Evolutionary conservation across 2,888 invertebrate genomes (phyloP), one percentile per base, ranked within the genome.

Genomic region (Sphaerophoria taeniata): DNA sequence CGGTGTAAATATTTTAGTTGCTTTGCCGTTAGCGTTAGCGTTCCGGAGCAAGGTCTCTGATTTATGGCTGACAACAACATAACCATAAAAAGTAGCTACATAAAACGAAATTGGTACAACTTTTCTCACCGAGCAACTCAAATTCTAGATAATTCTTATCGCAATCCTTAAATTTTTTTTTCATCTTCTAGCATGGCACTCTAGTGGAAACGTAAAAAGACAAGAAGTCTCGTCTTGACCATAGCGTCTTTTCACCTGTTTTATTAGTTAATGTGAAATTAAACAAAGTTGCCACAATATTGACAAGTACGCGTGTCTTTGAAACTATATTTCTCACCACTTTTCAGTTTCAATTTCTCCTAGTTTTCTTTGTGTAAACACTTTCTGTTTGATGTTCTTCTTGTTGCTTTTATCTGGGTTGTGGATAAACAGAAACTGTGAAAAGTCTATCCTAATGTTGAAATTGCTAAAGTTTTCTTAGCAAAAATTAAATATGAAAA

Each of bases 51-150:
- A 47, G 61, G 51, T 76, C 73, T 2, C 76, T 81, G 85, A 85
- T 85, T 85, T 81, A 85, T 85, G 81, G 85, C 34, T 80, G 55
- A 85, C 81, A 81, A 73, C 63, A 73, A 81, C n/a, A 72, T 55
- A 71, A 72, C 69, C 76, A 77, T 81, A 81, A 65, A 76, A 65
- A 76, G 6, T 84, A 51, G 72, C 7, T n/a, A 24, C 24, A 24
- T 24, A 24, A 24, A 24, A 24, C 24, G 24, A 24, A 24, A 24
- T 24, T 45, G 72, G 56, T 67, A 24, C 24, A 24, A 1, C 24
- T 2, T 24, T 24, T 2, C 2, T 1, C 24, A 24, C 24, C 2
- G 24, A 24, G 24, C 1, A 24, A 24, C 24, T 24, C 2, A 24
- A 2, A 24, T 24, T 24, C 24, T 24, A 24, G 24, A 24, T 24